Conservation (phyloP, 1,140 invertebrate species). For the Popillia japonica region DNA sequence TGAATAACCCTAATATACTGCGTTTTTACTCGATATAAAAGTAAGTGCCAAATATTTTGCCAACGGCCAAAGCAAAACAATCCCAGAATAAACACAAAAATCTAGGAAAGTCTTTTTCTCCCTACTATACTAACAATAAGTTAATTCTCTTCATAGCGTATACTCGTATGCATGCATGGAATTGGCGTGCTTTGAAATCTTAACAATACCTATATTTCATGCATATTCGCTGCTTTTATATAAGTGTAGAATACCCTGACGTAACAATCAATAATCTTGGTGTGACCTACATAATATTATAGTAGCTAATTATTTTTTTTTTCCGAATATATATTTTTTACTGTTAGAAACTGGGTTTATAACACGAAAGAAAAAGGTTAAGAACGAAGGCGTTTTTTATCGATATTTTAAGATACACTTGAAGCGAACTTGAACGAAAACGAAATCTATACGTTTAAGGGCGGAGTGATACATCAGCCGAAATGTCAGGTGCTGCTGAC, state of each 20-base stretch:
- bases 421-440: neutral
- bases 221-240: too few relatives aligned
- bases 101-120: too few relatives aligned
- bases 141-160: too few relatives aligned
- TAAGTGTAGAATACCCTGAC: neutral
- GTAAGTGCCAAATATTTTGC: too few relatives aligned
- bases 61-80: too few relatives aligned
- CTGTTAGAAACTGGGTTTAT: neutral
- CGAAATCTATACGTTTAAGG: neutral
- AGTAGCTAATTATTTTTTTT: constrained; percentile 12
- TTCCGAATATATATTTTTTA: neutral
- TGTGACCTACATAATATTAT: constrained; percentile 10
- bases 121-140: too few relatives aligned
- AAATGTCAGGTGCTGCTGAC: neutral
- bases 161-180: too few relatives aligned
- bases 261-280: neutral
- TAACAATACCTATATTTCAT: too few relatives aligned
- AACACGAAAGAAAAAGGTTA: neutral
- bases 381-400: neutral
- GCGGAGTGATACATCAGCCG: neutral
- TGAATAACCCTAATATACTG: too few relatives aligned
- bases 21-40: too few relatives aligned
- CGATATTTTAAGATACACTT: neutral
- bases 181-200: too few relatives aligned
- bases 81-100: too few relatives aligned